phyloP scores from a whole-genome alignment of 2,113 vertebrate genomes.

The Brachyhypopomus gauderio region DNA sequence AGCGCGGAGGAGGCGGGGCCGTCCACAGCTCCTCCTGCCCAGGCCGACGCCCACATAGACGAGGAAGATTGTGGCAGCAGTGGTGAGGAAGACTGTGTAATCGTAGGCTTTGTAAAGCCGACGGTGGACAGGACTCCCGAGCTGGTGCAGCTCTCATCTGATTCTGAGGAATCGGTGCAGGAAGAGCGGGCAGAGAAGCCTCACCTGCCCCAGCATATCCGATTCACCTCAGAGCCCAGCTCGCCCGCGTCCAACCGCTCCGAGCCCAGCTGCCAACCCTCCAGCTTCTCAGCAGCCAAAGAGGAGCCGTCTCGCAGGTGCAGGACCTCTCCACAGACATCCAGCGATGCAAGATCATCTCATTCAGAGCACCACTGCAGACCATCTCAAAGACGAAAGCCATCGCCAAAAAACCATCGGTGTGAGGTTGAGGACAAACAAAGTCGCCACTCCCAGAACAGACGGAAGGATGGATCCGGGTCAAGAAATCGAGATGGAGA shows the following conservation, averaged over 20 bases:
- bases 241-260: slow-evolving; percentile 65
- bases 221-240: slow-evolving; percentile 68
- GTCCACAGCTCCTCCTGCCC: slow-evolving; percentile 36
- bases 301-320: neutral
- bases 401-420: slow-evolving; percentile 42
- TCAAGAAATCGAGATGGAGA: slow-evolving; percentile 70
- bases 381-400: neutral
- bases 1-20: slow-evolving; percentile 77
- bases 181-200: slow-evolving; percentile 70
- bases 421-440: slow-evolving; percentile 53
- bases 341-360: neutral
- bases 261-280: slow-evolving; percentile 37
- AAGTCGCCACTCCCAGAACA: slow-evolving; percentile 65
- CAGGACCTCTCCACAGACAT: slow-evolving; percentile 30
- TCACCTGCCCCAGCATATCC: slow-evolving; percentile 73
- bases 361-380: neutral
- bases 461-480: slow-evolving; percentile 51
- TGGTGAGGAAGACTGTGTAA: slow-evolving; percentile 86
- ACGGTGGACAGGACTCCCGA: slow-evolving; percentile 89
- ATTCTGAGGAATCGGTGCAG: slow-evolving; percentile 81
- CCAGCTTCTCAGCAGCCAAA: no score
- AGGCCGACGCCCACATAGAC: slow-evolving; percentile 20
- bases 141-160: slow-evolving; percentile 89
- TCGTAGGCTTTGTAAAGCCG: slow-evolving; percentile 89
- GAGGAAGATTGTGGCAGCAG: slow-evolving; percentile 67